phyloP scores from a whole-genome alignment of 92 coral and sea anemone genomes.

The Porites evermanni region DNA sequence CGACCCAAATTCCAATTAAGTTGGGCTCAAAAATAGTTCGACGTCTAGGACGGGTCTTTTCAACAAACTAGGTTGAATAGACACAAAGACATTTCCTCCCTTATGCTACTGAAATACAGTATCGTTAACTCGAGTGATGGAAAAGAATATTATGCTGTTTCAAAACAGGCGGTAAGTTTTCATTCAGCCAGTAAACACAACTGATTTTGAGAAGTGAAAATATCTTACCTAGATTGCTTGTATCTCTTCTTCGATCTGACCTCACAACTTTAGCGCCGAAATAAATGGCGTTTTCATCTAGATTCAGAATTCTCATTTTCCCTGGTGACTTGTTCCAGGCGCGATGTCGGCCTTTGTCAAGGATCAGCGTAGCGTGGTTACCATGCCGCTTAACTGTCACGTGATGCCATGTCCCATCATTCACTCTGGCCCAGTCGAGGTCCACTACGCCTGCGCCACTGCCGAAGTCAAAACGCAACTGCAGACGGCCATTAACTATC shows the following conservation, averaged over 20 bases:
- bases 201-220: not conserved
- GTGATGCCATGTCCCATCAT: slow-evolving; percentile 98
- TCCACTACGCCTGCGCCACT: slow-evolving; percentile 94
- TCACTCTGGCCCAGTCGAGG: slow-evolving; percentile 86
- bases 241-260: slow-evolving; percentile 61
- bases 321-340: slow-evolving; percentile 95
- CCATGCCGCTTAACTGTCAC: slow-evolving; percentile 92
- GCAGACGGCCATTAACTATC: slow-evolving; percentile 92
- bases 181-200: not conserved
- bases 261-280: slow-evolving; percentile 87
- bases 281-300: slow-evolving; percentile 85
- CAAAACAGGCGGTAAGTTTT: too few species aligned
- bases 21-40: too few species aligned
- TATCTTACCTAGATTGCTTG: slow-evolving; percentile 26
- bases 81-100: not conserved
- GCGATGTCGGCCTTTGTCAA: slow-evolving; percentile 90
- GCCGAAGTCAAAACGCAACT: slow-evolving; percentile 96
- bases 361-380: slow-evolving; percentile 92
- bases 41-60: too few species aligned
- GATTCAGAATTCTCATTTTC: slow-evolving; percentile 92
- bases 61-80: not conserved
- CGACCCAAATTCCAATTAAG: too few species aligned
- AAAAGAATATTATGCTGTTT: not conserved
- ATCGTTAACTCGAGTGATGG: not conserved
- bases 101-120: not conserved